Conservation (phyloP, 2,113 vertebrate species). For the Glaucomys volans region DNA sequence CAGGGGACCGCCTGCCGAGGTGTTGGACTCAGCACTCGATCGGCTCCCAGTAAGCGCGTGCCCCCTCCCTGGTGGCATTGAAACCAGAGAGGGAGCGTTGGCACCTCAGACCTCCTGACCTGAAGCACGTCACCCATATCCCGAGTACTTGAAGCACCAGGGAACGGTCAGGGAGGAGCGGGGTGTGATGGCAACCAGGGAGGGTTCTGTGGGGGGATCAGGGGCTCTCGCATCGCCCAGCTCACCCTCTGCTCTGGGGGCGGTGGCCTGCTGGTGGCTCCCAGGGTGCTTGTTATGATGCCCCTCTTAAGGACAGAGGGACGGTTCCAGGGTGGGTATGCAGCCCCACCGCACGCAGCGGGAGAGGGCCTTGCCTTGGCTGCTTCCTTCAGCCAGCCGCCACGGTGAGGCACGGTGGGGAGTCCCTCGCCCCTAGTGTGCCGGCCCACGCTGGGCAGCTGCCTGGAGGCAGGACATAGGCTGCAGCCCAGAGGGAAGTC, state of each 20-base stretch:
- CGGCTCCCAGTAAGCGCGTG: rapidly evolving
- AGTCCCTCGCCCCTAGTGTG: rapidly evolving
- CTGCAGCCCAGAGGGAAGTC: background rate
- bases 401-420: no score
- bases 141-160: background rate
- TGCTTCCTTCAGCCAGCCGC: background rate
- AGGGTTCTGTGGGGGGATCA: rapidly evolving
- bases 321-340: background rate
- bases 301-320: background rate
- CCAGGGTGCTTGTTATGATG: rapidly evolving
- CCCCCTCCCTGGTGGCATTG: rapidly evolving
- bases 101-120: background rate
- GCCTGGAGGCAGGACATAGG: rapidly evolving
- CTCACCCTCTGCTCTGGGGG: background rate
- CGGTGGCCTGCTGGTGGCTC: no score
- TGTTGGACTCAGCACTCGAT: rapidly evolving
- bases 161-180: background rate
- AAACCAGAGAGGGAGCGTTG: background rate
- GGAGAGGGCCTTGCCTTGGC: rapidly evolving
- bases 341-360: background rate
- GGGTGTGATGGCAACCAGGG: rapidly evolving
- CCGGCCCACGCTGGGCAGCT: background rate
- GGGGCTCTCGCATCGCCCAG: background rate
- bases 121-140: rapidly evolving
- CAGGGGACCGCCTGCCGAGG: no score